phyloP scores from a whole-genome alignment of 2,888 invertebrate species.

The Gymnocheta viridis region DNA sequence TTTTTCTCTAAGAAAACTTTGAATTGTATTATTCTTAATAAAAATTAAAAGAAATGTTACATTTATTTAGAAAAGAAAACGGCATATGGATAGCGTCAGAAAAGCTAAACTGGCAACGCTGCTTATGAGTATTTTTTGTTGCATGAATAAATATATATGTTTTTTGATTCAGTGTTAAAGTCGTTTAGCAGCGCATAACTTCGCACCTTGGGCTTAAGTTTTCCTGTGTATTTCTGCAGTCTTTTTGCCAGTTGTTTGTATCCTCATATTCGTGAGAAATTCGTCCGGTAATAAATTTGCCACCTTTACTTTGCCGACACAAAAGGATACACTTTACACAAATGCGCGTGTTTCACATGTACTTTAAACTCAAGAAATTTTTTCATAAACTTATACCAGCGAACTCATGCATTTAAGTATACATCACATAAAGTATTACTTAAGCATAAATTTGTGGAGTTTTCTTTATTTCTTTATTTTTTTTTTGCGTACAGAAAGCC shows the following conservation, averaged over 20 bases:
- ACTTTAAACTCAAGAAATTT: conserved; percentile 54
- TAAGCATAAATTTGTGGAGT: conserved; percentile 13
- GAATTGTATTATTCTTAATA: no score
- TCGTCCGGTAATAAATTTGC: conserved; percentile 80
- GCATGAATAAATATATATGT: conserved; percentile 4
- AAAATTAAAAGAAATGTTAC: no score
- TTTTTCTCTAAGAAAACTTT: no score
- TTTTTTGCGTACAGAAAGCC: conserved; percentile 2
- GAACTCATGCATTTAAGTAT: conserved; percentile 55
- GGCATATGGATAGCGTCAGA: no score
- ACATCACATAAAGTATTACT: conserved; percentile 29
- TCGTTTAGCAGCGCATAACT: conserved; percentile 62
- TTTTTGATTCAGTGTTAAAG: conserved; percentile 47
- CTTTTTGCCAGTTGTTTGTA: background rate
- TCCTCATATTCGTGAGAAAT: conserved; percentile 72
- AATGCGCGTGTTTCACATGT: conserved; percentile 70
- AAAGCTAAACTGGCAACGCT: no score
- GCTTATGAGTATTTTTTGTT: conserved; percentile 6
- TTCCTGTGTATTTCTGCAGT: conserved; percentile 67
- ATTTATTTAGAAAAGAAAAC: no score
- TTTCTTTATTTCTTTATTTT: background rate
- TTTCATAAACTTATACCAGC: conserved; percentile 60
- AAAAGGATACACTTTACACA: conserved; percentile 79
- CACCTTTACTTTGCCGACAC: conserved; percentile 75
- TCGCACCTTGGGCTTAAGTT: conserved; percentile 56